Percentiles rank a stretch among this genome's conserved stretches.
phyloP scores from a whole-genome alignment of 2,888 invertebrate species.

The Hartigia nigra region DNA sequence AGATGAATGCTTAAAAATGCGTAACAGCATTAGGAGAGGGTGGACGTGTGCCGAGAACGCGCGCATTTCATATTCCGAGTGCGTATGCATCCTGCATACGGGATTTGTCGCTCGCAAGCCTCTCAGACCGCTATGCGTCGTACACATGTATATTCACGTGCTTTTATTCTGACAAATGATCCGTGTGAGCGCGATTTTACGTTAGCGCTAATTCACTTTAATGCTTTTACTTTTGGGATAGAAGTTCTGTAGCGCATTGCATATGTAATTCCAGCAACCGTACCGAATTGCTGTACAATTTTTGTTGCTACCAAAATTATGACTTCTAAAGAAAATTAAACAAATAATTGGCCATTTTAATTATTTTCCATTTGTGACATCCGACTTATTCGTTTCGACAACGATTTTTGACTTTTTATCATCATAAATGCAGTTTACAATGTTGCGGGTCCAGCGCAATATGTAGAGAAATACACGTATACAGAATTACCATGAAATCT shows the following conservation, averaged over 20 bases:
- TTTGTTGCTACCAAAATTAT: neutral
- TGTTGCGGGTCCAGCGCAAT: neutral
- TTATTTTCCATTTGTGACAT: neutral
- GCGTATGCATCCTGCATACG: slow-evolving; percentile 7
- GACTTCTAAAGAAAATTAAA: neutral
- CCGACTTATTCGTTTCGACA: neutral
- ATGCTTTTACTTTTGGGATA: neutral
- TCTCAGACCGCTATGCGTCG: slow-evolving; percentile 17
- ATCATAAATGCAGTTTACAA: neutral
- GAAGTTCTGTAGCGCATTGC: neutral
- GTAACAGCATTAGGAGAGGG: slow-evolving; percentile 22
- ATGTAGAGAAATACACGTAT: neutral
- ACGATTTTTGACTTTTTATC: neutral
- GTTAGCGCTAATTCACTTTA: neutral
- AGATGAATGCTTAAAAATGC: slow-evolving; percentile 26
- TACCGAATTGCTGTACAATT: neutral
- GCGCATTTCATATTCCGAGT: slow-evolving; percentile 21
- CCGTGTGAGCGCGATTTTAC: neutral
- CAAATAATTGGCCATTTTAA: neutral
- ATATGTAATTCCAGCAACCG: neutral
- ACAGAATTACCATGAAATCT: neutral
- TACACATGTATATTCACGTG: neutral
- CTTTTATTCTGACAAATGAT: neutral
- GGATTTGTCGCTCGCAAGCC: slow-evolving; percentile 23
- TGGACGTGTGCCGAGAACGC: slow-evolving; percentile 19